These are phyloP conservation scores for Oryctes rhinoceros DNA, from an alignment of 1,140 invertebrate genomes.

Conservation along the genomic window DNA sequence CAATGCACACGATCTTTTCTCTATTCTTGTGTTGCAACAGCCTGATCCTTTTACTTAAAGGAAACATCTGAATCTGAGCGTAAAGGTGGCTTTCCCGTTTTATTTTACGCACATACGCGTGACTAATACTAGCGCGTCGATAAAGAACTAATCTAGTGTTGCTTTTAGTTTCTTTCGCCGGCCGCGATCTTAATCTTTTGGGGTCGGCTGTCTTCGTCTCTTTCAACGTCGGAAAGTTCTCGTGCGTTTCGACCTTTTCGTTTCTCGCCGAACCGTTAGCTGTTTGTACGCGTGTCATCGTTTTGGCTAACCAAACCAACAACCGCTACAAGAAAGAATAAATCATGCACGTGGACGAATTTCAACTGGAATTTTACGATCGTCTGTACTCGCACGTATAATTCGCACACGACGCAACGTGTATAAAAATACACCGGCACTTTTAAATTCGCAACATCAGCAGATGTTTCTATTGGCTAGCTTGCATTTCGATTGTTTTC, in stretches of 20 bases:
- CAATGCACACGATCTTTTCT: no score
- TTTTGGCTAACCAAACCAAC: background rate
- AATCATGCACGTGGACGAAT: conserved; percentile 15
- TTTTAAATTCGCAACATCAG: background rate
- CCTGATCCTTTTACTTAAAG: no score
- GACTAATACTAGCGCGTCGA: background rate
- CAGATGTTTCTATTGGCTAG: background rate
- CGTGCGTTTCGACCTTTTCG: background rate
- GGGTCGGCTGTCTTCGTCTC: background rate
- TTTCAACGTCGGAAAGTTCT: background rate
- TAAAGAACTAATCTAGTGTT: conserved; percentile 9
- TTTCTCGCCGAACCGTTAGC: background rate
- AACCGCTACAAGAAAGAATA: background rate
- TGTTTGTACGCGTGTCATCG: background rate
- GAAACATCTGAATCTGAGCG: no score
- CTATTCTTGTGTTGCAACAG: no score
- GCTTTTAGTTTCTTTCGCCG: background rate
- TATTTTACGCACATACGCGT: background rate
- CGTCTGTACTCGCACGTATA: background rate
- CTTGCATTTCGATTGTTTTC: no score
- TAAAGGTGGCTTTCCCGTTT: no score
- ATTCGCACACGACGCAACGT: background rate
- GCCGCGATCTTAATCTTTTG: background rate
- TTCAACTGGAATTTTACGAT: conserved; percentile 26
- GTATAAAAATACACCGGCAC: background rate